Evolutionary conservation across 2,888 invertebrate species (phyloP).

Genomic region (Perizoma affinitatum): DNA sequence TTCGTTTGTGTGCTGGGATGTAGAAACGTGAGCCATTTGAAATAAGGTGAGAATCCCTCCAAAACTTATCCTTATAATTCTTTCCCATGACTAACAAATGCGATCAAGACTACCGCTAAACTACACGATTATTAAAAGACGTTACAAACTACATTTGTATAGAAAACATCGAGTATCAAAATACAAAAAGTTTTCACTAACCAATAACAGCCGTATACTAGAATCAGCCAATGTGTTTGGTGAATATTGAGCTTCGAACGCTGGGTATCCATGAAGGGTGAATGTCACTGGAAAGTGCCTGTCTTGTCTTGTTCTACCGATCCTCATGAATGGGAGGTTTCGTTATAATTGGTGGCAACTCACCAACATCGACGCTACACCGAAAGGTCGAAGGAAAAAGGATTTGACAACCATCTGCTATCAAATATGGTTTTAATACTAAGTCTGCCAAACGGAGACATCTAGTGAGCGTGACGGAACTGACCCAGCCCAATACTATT

Average conservation of each 20-base stretch:
- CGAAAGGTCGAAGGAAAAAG: too few relatives aligned
- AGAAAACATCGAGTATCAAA: conserved; percentile 84
- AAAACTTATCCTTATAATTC: conserved; percentile 8
- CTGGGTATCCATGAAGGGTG: conserved; percentile 61
- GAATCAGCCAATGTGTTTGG: conserved; percentile 79
- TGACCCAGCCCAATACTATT: too few relatives aligned
- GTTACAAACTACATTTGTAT: conserved; percentile 76
- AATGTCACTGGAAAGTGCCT: conserved; percentile 49
- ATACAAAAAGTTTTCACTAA: conserved; percentile 83
- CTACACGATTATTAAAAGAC: conserved; percentile 70
- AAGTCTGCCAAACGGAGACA: too few relatives aligned
- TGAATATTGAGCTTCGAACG: conserved; percentile 74
- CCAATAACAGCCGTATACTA: conserved; percentile 83
- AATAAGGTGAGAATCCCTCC: background rate
- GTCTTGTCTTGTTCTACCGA: conserved; percentile 1
- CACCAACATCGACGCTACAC: too few relatives aligned
- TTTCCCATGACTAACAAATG: conserved; percentile 63
- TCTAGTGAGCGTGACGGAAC: too few relatives aligned
- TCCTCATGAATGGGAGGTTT: background rate
- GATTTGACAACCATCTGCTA: too few relatives aligned
- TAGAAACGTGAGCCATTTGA: too few relatives aligned
- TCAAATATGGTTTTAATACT: too few relatives aligned
- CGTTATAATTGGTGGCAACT: too few relatives aligned
- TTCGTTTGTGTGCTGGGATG: too few relatives aligned
- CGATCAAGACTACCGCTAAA: conserved; percentile 62